Percentiles rank a stretch among this genome's conserved stretches.
phyloP scores from a whole-genome alignment of 2,888 invertebrate genomes.

The Timema podura region DNA sequence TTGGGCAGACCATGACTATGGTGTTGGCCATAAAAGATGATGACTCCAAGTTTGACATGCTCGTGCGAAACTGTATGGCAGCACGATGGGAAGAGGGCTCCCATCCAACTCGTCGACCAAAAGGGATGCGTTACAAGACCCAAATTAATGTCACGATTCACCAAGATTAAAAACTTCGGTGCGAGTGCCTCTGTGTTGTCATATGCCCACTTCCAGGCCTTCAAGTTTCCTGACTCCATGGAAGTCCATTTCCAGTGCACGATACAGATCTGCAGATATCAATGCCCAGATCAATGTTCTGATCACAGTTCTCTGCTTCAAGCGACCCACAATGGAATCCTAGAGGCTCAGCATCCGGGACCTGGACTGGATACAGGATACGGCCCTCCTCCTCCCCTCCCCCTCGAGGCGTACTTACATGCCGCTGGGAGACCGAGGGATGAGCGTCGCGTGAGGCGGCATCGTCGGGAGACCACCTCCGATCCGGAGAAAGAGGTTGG shows the following conservation, averaged over 20 bases:
- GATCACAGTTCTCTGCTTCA: constrained; percentile 44
- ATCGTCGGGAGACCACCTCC: constrained; percentile 53
- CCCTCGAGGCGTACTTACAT: constrained; percentile 61
- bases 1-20: constrained; percentile 96
- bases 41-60: constrained; percentile 92
- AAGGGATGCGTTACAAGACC: constrained; percentile 88
- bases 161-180: constrained; percentile 93
- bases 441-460: constrained; percentile 65
- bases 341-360: constrained; percentile 55
- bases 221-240: constrained; percentile 95
- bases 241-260: constrained; percentile 95
- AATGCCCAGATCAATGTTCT: constrained; percentile 89
- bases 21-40: constrained; percentile 92
- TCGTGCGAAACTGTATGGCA: constrained; percentile 92
- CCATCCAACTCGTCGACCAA: constrained; percentile 89
- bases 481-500: constrained; percentile 77
- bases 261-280: constrained; percentile 88
- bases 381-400: constrained; percentile 64
- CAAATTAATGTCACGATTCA: constrained; percentile 89
- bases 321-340: constrained; percentile 43
- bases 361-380: constrained; percentile 56
- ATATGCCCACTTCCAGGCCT: constrained; percentile 91
- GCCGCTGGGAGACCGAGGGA: constrained; percentile 64
- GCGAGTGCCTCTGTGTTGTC: constrained; percentile 88
- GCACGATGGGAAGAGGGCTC: constrained; percentile 89